Conservation (phyloP, 2,888 invertebrate genomes). For the Axea sp. region DNA sequence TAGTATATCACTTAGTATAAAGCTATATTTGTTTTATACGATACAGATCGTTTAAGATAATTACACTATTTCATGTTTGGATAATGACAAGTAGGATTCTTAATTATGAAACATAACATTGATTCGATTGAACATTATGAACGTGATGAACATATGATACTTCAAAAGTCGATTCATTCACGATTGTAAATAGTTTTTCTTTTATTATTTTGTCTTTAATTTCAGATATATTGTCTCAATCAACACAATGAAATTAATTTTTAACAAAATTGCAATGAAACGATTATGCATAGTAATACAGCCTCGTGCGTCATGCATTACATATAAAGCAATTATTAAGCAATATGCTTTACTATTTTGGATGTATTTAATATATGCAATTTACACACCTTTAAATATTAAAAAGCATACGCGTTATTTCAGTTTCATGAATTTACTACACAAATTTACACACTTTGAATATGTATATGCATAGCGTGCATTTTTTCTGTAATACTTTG, state of each 20-base stretch:
- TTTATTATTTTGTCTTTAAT: background rate
- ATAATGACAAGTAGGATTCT: conserved; percentile 30
- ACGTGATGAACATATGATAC: conserved; percentile 21
- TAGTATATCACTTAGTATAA: conserved; percentile 27
- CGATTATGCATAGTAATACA: too few species aligned
- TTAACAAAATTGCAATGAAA: too few species aligned
- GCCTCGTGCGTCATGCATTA: too few species aligned
- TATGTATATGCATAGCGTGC: conserved; percentile 35
- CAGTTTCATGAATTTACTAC: conserved; percentile 30
- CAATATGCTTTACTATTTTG: conserved; percentile 2
- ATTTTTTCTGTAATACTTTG: conserved; percentile 31
- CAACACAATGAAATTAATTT: too few species aligned
- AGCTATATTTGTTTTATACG: conserved; percentile 41
- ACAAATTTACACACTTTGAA: conserved; percentile 42
- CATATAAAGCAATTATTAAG: background rate
- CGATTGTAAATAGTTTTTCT: too few species aligned
- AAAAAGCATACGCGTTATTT: conserved; percentile 32
- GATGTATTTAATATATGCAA: too few species aligned
- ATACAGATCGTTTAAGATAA: conserved; percentile 24
- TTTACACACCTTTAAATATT: conserved; percentile 32
- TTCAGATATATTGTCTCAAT: too few species aligned
- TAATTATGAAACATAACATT: conserved; percentile 29
- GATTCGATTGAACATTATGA: conserved; percentile 16
- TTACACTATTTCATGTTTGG: conserved; percentile 43
- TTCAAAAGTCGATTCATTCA: conserved; percentile 7